phyloP scores from a whole-genome alignment of 37 sponge, comb jelly and placozoan genomes.

The Halisarca cf. caerulea region DNA sequence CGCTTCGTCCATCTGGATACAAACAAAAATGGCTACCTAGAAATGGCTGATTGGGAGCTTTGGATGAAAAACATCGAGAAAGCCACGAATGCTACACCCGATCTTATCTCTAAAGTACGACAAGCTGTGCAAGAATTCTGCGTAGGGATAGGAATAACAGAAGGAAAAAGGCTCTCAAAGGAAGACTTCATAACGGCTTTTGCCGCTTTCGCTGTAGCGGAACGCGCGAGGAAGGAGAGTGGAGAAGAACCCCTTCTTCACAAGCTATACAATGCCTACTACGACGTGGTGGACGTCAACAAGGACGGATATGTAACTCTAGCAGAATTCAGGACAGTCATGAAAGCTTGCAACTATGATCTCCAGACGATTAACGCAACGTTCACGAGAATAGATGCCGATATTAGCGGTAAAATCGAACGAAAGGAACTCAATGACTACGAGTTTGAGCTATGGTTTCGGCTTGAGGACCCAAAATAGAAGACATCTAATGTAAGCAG shows the following conservation, averaged over 20 bases:
- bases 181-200: background rate
- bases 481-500: too few relatives aligned
- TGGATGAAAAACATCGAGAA: background rate
- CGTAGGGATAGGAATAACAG: background rate
- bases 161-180: background rate
- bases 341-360: background rate
- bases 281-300: constrained; percentile 1
- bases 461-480: background rate
- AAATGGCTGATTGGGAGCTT: background rate
- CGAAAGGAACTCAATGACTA: background rate
- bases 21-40: background rate
- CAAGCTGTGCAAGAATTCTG: background rate
- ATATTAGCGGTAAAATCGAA: constrained; percentile 9
- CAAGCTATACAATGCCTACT: background rate
- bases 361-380: background rate
- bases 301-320: background rate
- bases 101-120: background rate
- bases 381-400: background rate
- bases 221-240: background rate
- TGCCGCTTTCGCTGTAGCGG: background rate
- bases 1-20: background rate
- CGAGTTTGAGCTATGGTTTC: background rate
- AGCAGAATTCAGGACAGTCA: background rate
- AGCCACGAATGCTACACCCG: background rate
- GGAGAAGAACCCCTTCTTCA: background rate